Evolutionary conservation across 2,797 vertebrate genomes (phyloP), one percentile per base, ranked within the genome.

Genomic region (Cirrhinus molitorella): DNA sequence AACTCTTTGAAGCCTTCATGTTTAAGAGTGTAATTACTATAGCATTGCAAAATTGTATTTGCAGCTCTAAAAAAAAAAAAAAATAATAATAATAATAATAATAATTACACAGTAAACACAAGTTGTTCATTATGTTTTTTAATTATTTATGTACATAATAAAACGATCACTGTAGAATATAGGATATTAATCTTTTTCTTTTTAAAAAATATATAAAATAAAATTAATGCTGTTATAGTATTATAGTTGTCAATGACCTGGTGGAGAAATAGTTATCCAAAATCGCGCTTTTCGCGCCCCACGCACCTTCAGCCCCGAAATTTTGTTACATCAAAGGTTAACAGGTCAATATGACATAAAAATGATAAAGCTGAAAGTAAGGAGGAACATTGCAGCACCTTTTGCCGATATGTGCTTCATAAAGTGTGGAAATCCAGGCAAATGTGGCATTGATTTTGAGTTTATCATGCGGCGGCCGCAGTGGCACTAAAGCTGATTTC

Each of bases 371-470:
- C 91, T 90, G 89, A 91, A 93, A 94, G 92, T 93, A 92, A 90
- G 83, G 88, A 86, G 83, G 83, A 87, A 88, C 87, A 84, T 81
- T 89, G 88, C 89, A 87, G 91, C 91, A 93, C 84, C 88, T 93
- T 93, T 92, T 91, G 85, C 92, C 92, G 87, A 92, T 93, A 91
- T 88, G 86, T 71, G 85, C 92, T 94, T 95, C 91, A 95, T 94
- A 94, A 91, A 94, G 91, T 94, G 86, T 87, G 88, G 86, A 93
- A 93, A 94, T 87, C 85, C 90, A 92, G 90, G 91, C 92, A 94
- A 96, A 96, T 91, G 89, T 90, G 91, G 76, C 94, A 96, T 96
- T 96, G 95, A 96, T 96, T 96, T 94, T 93, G 92, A 93, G 96
- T 96, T 94, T 93, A 95, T 96, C 95, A 95, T 91, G 73, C 84